Conservation (phyloP, 2,888 invertebrate genomes). For the Callimorpha dominula region DNA sequence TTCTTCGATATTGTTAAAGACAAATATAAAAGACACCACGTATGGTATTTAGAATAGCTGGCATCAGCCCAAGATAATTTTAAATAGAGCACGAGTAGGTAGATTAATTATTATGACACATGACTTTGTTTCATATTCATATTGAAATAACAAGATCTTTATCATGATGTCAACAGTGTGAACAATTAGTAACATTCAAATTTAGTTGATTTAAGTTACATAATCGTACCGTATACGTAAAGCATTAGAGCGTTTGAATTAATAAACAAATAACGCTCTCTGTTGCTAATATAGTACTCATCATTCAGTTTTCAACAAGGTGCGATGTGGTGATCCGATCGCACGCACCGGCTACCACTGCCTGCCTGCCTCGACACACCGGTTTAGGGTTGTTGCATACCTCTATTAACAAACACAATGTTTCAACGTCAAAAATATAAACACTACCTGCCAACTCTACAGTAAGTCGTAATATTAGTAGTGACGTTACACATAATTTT, state of each 20-base stretch:
- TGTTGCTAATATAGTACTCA: conserved; percentile 49
- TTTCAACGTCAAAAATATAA: not conserved
- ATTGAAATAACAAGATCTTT: conserved; percentile 67
- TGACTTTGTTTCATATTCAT: conserved; percentile 70
- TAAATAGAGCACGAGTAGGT: conserved; percentile 78
- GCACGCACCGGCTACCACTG: conserved; percentile 43
- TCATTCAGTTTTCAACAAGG: conserved; percentile 54
- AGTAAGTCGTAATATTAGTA: not conserved
- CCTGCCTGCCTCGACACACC: conserved; percentile 33
- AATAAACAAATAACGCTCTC: conserved; percentile 44
- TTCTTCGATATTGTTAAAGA: conserved; percentile 65
- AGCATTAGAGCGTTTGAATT: conserved; percentile 36
- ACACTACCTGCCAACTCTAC: not conserved
- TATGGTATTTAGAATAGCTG: conserved; percentile 80
- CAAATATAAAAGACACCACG: conserved; percentile 69
- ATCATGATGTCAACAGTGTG: conserved; percentile 62
- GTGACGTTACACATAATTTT: not conserved
- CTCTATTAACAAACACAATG: conserved; percentile 18
- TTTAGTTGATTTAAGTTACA: conserved; percentile 30
- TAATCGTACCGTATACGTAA: conserved; percentile 39
- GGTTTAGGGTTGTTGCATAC: conserved; percentile 44
- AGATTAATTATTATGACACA: conserved; percentile 80
- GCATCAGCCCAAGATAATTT: conserved; percentile 73
- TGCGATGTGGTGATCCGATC: conserved; percentile 51
- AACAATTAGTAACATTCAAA: conserved; percentile 62